Percentiles rank a stretch among this genome's conserved stretches.
Evolutionary conservation across 2,888 invertebrate genomes (phyloP).

Genomic region (Andrena chrysosceles): DNA sequence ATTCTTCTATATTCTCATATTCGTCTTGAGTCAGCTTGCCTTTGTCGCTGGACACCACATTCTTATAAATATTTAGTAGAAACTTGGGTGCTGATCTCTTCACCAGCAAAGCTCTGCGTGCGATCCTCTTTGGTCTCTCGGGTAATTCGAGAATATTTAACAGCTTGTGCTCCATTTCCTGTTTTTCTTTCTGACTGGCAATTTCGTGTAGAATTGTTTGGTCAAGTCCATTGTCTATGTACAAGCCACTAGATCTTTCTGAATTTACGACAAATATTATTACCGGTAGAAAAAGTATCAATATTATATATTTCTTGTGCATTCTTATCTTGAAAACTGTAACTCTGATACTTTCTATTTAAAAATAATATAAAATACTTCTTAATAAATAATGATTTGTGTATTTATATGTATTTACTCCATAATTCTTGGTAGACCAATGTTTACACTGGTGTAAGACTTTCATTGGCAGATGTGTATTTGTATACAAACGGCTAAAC

Average conservation of each 20-base stretch:
- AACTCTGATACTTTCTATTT: neutral
- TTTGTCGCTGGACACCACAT: constrained; percentile 87
- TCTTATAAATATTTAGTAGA: constrained; percentile 93
- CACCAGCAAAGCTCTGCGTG: constrained; percentile 73
- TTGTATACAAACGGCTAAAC: constrained; percentile 38
- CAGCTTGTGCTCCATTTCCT: constrained; percentile 93
- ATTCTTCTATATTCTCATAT: constrained; percentile 83
- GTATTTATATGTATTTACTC: neutral
- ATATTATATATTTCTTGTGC: constrained; percentile 33
- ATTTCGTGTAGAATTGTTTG: constrained; percentile 91
- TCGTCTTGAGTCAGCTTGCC: constrained; percentile 82
- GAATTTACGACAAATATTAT: constrained; percentile 18
- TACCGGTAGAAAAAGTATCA: constrained; percentile 19
- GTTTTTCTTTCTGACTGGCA: constrained; percentile 90
- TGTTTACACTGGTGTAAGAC: constrained; percentile 23
- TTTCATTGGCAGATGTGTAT: constrained; percentile 10
- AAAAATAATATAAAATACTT: neutral
- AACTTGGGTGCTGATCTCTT: constrained; percentile 92
- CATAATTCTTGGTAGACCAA: constrained; percentile 8
- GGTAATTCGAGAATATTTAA: constrained; percentile 93
- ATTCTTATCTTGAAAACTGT: constrained; percentile 21
- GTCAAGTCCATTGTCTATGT: constrained; percentile 93
- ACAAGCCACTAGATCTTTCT: constrained; percentile 86
- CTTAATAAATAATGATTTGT: neutral
- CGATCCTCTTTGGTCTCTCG: constrained; percentile 88